A percentile compares a stretch with the other conserved stretches of the same genome.
These are phyloP conservation scores for Octodonta nipae DNA, from an alignment of 2,888 invertebrate genomes.

Conservation along the genomic window DNA sequence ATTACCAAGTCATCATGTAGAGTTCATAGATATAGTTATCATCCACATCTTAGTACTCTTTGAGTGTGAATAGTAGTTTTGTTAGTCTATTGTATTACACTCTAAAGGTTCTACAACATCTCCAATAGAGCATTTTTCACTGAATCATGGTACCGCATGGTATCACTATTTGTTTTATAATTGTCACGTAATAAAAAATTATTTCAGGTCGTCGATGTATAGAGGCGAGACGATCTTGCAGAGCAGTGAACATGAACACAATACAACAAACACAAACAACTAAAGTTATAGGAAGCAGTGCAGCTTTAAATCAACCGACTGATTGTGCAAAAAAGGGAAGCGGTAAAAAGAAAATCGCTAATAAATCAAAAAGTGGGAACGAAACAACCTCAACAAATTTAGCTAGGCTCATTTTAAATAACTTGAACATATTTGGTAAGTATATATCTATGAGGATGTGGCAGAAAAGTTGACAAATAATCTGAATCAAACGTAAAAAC, in stretches of 20 bases:
- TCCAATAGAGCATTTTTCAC: too few species aligned
- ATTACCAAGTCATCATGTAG: too few species aligned
- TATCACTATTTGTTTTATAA: too few species aligned
- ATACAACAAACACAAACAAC: conserved; percentile 12
- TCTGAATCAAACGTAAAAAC: too few species aligned
- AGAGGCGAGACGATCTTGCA: conserved; percentile 25
- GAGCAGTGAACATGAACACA: conserved; percentile 18
- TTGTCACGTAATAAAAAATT: conserved; percentile 3
- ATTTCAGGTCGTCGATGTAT: conserved; percentile 26
- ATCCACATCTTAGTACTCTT: too few species aligned
- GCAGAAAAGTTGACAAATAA: too few species aligned
- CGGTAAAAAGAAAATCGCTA: conserved; percentile 36
- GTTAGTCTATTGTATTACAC: too few species aligned
- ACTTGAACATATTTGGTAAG: conserved; percentile 66
- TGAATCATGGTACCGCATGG: too few species aligned
- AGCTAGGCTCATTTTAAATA: conserved; percentile 65
- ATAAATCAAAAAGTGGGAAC: conserved; percentile 30
- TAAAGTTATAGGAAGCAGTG: conserved; percentile 27
- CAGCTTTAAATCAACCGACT: conserved; percentile 21
- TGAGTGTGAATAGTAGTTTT: too few species aligned
- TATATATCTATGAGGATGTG: too few species aligned
- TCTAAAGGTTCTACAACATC: too few species aligned
- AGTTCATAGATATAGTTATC: too few species aligned
- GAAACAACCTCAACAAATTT: conserved; percentile 48
- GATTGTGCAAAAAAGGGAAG: conserved; percentile 19